Base-by-base conservation (phyloP, 2,797 vertebrate species). In the Octomys mimax region DNA sequence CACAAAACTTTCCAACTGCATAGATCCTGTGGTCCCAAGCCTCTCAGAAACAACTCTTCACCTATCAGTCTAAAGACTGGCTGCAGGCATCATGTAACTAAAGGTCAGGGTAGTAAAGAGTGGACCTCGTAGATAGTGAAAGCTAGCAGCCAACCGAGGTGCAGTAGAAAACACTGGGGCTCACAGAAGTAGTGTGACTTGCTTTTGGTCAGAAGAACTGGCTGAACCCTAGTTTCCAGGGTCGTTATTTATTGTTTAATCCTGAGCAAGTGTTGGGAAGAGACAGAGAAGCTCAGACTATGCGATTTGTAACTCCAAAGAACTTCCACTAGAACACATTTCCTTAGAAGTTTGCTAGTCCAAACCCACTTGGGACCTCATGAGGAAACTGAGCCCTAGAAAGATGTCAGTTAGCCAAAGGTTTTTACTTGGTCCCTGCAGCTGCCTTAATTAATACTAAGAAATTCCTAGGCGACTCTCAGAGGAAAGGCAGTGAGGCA, bases 151-250 rank as follows among this genome's bases (percentile, higher is more conserved):
- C 28, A 77, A 18, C 46, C n/a, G 11, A 84, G 39, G 68, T 36
- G 57, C 79, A 36, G 33, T 21, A 93, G 59, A 92, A 92, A 96
- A 95, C 75, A 92, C 62, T 36, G 54, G 78, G 46, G 70, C 36
- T 59, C 52, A 59, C 52, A 77, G 73, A 96, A 95, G 57, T 57
- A 64, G 77, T 62, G 75, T 79, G 96, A 86, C 71, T 92, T 3
- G 39, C 77, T 46, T 89, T 92, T 93, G 83, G 93, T 95, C 91
- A 92, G 66, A 91, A 81, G 93, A 95, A 95, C 94, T 96, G 87
- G 77, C 19, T 82, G 61, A 94, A 87, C 80, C 91, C 36, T 26
- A 6, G 81, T 87, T 97, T 95, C 85, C 80, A 75, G 89, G 86
- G 59, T 92, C 26, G 18, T 91, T 89, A 91, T 80, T 94, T 62